phyloP scores from a whole-genome alignment of 2,797 vertebrate genomes.

The Thaleichthys pacificus region DNA sequence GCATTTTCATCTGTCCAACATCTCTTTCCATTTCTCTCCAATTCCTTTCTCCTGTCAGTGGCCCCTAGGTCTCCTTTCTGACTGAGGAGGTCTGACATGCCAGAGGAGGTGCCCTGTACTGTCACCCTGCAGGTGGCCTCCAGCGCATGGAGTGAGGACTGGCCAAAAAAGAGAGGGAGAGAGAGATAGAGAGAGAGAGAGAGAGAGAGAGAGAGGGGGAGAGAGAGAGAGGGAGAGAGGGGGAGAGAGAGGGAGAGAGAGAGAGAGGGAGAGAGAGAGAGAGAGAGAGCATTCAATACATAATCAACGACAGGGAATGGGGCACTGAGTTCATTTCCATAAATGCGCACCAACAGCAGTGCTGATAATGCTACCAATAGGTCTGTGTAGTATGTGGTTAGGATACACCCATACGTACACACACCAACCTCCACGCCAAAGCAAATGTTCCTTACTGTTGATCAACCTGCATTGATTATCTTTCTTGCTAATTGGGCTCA shows the following conservation, averaged over 20 bases:
- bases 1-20: neutral
- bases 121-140: neutral
- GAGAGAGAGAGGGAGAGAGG: slow-evolving; percentile 27
- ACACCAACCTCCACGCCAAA: slow-evolving; percentile 38
- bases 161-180: neutral
- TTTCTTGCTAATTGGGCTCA: slow-evolving; percentile 69
- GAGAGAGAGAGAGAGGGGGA: slow-evolving; percentile 29
- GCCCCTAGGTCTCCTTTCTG: neutral
- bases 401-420: slow-evolving; percentile 27
- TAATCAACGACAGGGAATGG: neutral
- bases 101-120: too few species aligned
- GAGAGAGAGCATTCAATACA: neutral
- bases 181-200: neutral
- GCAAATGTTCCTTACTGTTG: slow-evolving; percentile 62
- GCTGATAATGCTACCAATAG: neutral
- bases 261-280: slow-evolving; percentile 6
- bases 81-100: too few species aligned
- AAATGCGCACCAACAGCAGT: neutral
- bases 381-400: neutral
- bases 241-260: slow-evolving; percentile 1
- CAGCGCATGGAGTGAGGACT: neutral
- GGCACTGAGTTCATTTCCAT: neutral
- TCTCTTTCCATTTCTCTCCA: neutral
- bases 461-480: slow-evolving; percentile 76
- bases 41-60: neutral